A percentile compares a stretch with the other conserved stretches of the same genome.
phyloP scores from a whole-genome alignment of 2,888 invertebrate genomes.

The Phlogophora meticulosa region DNA sequence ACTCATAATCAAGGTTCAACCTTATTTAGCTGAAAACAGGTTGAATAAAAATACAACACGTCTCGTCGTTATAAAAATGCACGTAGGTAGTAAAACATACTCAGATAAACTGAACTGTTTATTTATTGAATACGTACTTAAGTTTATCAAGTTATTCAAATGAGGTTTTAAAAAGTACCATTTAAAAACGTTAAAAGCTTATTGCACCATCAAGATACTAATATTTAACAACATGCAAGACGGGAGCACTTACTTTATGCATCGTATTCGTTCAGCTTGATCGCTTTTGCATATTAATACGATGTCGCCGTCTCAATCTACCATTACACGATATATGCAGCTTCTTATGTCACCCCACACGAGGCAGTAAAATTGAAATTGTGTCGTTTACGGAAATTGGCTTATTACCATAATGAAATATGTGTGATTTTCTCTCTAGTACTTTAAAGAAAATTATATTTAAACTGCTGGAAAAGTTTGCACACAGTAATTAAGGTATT shows the following conservation, averaged over 20 bases:
- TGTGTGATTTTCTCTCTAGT: slow-evolving; percentile 20
- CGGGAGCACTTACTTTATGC: slow-evolving; percentile 70
- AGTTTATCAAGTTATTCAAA: slow-evolving; percentile 54
- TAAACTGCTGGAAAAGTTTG: neutral
- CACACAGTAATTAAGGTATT: slow-evolving; percentile 3
- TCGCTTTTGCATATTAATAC: slow-evolving; percentile 83
- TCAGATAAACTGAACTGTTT: slow-evolving; percentile 26
- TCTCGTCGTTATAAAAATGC: slow-evolving; percentile 15
- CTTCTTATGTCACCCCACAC: slow-evolving; percentile 26
- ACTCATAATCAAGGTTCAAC: neutral
- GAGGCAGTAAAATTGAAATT: slow-evolving; percentile 34
- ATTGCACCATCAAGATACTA: slow-evolving; percentile 41
- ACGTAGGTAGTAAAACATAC: slow-evolving; percentile 13
- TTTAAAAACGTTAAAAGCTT: slow-evolving; percentile 59
- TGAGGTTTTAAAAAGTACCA: slow-evolving; percentile 36
- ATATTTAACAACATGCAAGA: slow-evolving; percentile 65
- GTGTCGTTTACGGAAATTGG: slow-evolving; percentile 34
- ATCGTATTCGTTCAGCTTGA: slow-evolving; percentile 77
- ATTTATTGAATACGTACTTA: slow-evolving; percentile 24
- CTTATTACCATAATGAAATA: slow-evolving; percentile 19
- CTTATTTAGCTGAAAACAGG: slow-evolving; percentile 1
- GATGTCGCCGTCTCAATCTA: slow-evolving; percentile 51
- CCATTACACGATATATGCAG: slow-evolving; percentile 50
- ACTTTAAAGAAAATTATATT: neutral
- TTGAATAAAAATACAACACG: slow-evolving; percentile 14